These are phyloP conservation scores for Trichosurus vulpecula DNA, from an alignment of 2,797 vertebrate genomes.

Conservation along the genomic window DNA sequence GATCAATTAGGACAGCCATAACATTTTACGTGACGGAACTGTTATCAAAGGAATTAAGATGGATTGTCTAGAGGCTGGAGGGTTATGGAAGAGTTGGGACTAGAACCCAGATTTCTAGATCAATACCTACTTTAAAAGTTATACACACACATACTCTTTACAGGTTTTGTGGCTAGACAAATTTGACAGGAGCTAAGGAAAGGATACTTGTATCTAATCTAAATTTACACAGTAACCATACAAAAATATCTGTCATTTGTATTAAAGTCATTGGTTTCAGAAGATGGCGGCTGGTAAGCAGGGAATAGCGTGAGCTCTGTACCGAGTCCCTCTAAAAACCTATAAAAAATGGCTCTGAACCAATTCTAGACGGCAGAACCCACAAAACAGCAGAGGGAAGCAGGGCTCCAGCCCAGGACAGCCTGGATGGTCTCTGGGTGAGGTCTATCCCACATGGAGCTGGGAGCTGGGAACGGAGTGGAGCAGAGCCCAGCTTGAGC, in stretches of 20 bases:
- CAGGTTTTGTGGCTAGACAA: conserved; percentile 31
- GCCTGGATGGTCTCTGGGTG: no score
- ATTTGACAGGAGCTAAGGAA: neutral
- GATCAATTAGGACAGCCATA: neutral
- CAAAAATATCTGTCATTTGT: conserved; percentile 15
- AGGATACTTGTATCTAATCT: neutral
- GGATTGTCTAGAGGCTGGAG: no score
- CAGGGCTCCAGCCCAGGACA: no score
- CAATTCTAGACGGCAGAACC: no score
- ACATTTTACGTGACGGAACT: neutral
- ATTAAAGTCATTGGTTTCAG: neutral
- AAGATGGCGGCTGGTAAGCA: no score
- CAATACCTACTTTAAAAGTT: neutral
- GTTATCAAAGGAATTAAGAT: neutral
- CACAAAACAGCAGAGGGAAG: no score
- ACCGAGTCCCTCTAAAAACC: no score
- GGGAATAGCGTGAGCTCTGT: no score
- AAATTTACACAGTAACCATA: conserved; percentile 17
- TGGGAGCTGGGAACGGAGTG: no score
- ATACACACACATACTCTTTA: neutral
- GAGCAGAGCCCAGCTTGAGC: no score
- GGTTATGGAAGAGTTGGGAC: neutral
- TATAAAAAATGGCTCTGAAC: no score
- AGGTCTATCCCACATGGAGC: no score
- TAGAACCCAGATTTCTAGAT: neutral